Conservation (phyloP, 2,888 invertebrate species). For the Lochmaea capreae region DNA sequence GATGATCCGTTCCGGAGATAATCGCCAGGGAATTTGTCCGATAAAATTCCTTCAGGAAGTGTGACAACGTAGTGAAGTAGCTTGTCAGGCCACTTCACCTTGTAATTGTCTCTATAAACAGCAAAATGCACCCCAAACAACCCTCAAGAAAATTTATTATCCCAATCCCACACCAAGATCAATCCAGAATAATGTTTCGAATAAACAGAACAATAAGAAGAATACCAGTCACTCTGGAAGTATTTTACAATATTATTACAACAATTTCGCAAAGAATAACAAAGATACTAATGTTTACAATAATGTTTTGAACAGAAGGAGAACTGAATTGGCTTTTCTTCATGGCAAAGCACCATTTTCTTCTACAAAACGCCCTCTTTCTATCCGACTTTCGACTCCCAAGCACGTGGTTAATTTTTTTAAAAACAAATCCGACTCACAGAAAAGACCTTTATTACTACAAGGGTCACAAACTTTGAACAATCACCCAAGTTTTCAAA, state of each 20-base stretch:
- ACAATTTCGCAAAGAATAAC: slow-evolving; percentile 61
- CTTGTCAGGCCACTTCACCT: slow-evolving; percentile 49
- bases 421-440: slow-evolving; percentile 63
- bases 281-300: slow-evolving; percentile 64
- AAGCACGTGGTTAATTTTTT: slow-evolving; percentile 64
- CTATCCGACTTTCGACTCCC: slow-evolving; percentile 64
- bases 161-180: slow-evolving; percentile 54
- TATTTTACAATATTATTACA: slow-evolving; percentile 62
- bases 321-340: slow-evolving; percentile 58
- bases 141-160: slow-evolving; percentile 61
- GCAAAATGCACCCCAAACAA: slow-evolving; percentile 47
- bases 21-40: slow-evolving; percentile 94
- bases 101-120: slow-evolving; percentile 47
- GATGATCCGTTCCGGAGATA: slow-evolving; percentile 92
- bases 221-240: slow-evolving; percentile 49
- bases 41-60: slow-evolving; percentile 94
- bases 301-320: slow-evolving; percentile 59
- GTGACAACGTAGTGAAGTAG: slow-evolving; percentile 75
- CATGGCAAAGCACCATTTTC: slow-evolving; percentile 69
- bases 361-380: slow-evolving; percentile 67
- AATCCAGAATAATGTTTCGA: slow-evolving; percentile 50
- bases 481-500: slow-evolving; percentile 50
- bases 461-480: slow-evolving; percentile 53
- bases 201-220: slow-evolving; percentile 56
- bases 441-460: slow-evolving; percentile 64